These are phyloP conservation scores for Cheilosia vernalis DNA, from an alignment of 2,888 invertebrate species.

Conservation along the genomic window DNA sequence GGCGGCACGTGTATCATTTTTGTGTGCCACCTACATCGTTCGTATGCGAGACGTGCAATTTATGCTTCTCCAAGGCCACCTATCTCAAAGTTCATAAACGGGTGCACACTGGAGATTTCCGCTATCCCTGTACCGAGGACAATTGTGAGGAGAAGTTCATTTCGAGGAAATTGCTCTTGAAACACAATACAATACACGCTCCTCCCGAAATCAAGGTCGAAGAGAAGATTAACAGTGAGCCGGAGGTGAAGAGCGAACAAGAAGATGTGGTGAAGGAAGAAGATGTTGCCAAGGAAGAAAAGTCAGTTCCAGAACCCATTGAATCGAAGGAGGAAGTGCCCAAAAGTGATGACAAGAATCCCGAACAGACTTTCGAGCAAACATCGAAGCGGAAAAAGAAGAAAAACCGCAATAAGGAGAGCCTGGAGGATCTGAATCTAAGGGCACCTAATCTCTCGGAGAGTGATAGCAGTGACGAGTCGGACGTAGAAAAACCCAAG, in stretches of 20 bases:
- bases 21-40: conserved; percentile 92
- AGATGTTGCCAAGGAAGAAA: conserved; percentile 29
- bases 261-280: conserved; percentile 36
- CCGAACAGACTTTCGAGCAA: conserved; percentile 38
- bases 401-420: conserved; percentile 81
- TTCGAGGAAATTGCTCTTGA: conserved; percentile 90
- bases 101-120: conserved; percentile 88
- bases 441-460: conserved; percentile 93
- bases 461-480: conserved; percentile 90
- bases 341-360: conserved; percentile 42
- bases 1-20: conserved; percentile 96
- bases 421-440: conserved; percentile 87
- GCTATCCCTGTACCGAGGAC: conserved; percentile 89
- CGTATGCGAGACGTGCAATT: conserved; percentile 91
- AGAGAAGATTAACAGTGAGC: conserved; percentile 44
- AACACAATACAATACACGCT: conserved; percentile 88
- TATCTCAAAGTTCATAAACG: conserved; percentile 93
- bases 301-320: conserved; percentile 4
- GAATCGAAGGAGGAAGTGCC: conserved; percentile 40
- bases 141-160: conserved; percentile 91
- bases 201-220: conserved; percentile 40
- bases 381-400: conserved; percentile 82
- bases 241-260: conserved; percentile 27
- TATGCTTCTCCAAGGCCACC: conserved; percentile 90
- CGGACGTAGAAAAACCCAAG: conserved; percentile 78